Evolutionary conservation across 1,140 invertebrate genomes (phyloP), one percentile per base, ranked within the genome.

Genomic region (Palaemon carinicauda): DNA sequence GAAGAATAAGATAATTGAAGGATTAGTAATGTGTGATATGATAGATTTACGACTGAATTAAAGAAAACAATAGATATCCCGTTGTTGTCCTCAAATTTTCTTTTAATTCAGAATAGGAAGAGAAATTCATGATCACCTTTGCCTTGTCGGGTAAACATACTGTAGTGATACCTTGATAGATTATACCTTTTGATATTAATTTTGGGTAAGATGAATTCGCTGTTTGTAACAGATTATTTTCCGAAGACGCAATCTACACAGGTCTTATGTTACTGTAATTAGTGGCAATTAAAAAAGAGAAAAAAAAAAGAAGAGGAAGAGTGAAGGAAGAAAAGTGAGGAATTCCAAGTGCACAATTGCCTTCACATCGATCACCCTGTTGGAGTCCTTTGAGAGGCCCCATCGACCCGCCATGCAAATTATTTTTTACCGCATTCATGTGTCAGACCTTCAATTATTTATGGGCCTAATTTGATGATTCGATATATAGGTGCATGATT

Each of bases 401-500:
- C n/a, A 21, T 31, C 65, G 24, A 15, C 29, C 65, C 75, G 65
- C 77, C 77, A 86, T 86, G 77, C 77, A 86, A 80, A 86, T 86
- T 86, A 86, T 79, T 80, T n/a, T 86, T 74, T 27, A 51, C 24
- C 60, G 41, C 69, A 85, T 79, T 85, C 75, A 79, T 7, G 56
- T 85, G 82, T 85, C 82, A 29, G 77, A 15, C 54, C 24, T 33
- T 56, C 74, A 80, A 86, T 80, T 86, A 79, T 80, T 86, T 80
- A 80, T 53, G 5, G 21, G 53, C 74, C 33, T 86, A 86, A 86
- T 80, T 86, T 86, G 84, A 80, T 86, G 77, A 86, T 73, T 86
- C 56, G 84, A 86, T 80, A 80, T 86, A 86, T 80, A 80, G 84
- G 84, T 73, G 65, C 27, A 53, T 71, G 77, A 79, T 85, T 69